Percentiles rank a stretch among this genome's conserved stretches.
Evolutionary conservation across 2,797 vertebrate genomes (phyloP).

Genomic region (Sparidentex hasta): DNA sequence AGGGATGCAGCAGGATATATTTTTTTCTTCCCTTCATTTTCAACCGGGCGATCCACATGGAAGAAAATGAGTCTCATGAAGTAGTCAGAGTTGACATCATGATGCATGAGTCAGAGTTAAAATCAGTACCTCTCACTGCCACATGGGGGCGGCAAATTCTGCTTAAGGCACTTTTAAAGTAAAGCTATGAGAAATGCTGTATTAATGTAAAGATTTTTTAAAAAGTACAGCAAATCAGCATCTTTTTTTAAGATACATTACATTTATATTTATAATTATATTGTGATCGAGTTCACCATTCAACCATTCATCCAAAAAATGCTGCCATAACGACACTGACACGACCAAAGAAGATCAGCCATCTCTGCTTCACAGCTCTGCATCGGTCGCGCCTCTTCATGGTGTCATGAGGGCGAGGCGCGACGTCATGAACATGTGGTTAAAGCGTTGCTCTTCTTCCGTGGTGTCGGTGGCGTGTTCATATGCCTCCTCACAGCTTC

Average conservation of each 20-base stretch:
- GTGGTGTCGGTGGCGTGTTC: conserved; percentile 39
- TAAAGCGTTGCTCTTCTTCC: conserved; percentile 51
- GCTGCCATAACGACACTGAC: conserved; percentile 30
- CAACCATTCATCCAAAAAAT: not conserved
- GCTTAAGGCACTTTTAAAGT: not conserved
- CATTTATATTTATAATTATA: not conserved
- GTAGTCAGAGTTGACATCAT: not conserved
- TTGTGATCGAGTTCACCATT: not conserved
- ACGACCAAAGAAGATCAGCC: conserved; percentile 26
- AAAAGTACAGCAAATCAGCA: not conserved
- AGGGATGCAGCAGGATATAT: not conserved
- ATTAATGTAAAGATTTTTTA: too few species aligned
- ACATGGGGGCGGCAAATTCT: not conserved
- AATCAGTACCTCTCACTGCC: not conserved
- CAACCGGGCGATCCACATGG: not conserved
- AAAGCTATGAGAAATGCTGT: not conserved
- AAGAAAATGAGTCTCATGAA: not conserved
- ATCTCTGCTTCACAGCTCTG: conserved; percentile 33
- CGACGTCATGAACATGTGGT: conserved; percentile 76
- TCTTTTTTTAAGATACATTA: not conserved
- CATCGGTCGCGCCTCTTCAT: conserved; percentile 78
- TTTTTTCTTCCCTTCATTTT: not conserved
- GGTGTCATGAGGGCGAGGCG: conserved; percentile 66
- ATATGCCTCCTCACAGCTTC: not conserved
- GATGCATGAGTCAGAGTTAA: not conserved